Conservation (phyloP, 1,140 invertebrate species). For the Mylabris phalerata region DNA sequence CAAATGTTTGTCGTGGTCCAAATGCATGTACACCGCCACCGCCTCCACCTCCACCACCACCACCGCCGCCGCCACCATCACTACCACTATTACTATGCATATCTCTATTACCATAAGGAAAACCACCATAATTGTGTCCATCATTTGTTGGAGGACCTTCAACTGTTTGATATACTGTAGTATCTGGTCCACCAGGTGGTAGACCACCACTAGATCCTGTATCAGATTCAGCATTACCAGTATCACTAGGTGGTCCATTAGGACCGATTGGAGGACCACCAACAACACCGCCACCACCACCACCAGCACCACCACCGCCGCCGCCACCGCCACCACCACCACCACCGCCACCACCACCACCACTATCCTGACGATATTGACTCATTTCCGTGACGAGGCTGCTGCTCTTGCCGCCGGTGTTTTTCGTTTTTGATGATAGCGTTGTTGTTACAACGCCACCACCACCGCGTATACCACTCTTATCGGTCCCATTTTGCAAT, state of each 20-base stretch:
- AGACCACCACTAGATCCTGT: not conserved
- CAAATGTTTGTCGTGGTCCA: constrained; percentile 36
- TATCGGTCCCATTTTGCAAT: constrained; percentile 52
- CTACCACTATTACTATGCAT: constrained; percentile 28
- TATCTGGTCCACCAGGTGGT: constrained; percentile 7
- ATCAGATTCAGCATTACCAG: constrained; percentile 5
- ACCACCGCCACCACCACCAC: constrained; percentile 21
- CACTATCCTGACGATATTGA: constrained; percentile 41
- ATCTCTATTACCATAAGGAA: constrained; percentile 33
- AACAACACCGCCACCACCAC: constrained; percentile 3
- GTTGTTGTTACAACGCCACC: constrained; percentile 31
- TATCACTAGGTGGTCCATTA: constrained; percentile 8
- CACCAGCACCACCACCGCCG: no score
- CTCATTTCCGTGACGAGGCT: constrained; percentile 39
- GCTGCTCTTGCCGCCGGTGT: constrained; percentile 34
- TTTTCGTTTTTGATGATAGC: constrained; percentile 34
- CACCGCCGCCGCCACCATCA: constrained; percentile 18
- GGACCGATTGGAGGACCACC: constrained; percentile 22
- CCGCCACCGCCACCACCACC: not conserved
- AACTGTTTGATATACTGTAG: not conserved
- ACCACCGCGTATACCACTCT: constrained; percentile 36
- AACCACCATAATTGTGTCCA: constrained; percentile 28
- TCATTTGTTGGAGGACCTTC: constrained; percentile 23
- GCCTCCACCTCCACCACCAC: constrained; percentile 21
- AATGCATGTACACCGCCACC: constrained; percentile 35